Conservation (phyloP, 2,797 vertebrate species). For the Poecilia wingei region DNA sequence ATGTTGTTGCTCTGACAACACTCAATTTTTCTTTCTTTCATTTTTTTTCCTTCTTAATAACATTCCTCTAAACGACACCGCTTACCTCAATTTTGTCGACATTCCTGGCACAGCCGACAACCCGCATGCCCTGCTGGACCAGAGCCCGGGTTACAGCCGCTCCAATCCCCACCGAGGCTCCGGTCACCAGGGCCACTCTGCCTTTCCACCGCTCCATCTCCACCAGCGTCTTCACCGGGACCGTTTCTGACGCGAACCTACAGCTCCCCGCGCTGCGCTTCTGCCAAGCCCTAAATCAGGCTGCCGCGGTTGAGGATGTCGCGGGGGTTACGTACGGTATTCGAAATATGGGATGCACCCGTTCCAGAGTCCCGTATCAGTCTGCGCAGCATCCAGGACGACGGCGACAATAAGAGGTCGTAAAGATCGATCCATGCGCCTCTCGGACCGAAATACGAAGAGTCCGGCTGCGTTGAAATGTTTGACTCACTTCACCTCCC, state of each 20-base stretch:
- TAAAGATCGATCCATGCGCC: slow-evolving; percentile 67
- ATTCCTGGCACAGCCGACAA: slow-evolving; percentile 92
- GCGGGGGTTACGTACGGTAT: neutral
- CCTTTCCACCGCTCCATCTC: slow-evolving; percentile 93
- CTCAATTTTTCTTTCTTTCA: no score
- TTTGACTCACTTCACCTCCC: slow-evolving; percentile 68
- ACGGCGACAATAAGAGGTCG: slow-evolving; percentile 32
- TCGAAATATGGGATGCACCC: slow-evolving; percentile 36
- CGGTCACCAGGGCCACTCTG: slow-evolving; percentile 93
- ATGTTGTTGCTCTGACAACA: slow-evolving; percentile 24
- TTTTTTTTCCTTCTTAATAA: neutral
- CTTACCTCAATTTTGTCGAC: slow-evolving; percentile 94
- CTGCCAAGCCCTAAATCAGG: neutral
- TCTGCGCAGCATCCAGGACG: slow-evolving; percentile 63
- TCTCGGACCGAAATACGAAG: slow-evolving; percentile 71
- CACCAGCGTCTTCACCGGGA: slow-evolving; percentile 80
- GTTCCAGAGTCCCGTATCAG: slow-evolving; percentile 25
- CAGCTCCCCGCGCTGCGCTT: slow-evolving; percentile 10
- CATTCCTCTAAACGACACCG: neutral
- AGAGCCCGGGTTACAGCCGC: slow-evolving; percentile 91
- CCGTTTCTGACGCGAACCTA: slow-evolving; percentile 1
- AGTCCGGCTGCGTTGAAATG: slow-evolving; percentile 32
- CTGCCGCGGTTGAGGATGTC: neutral
- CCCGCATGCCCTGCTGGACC: slow-evolving; percentile 93
- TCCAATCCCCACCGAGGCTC: slow-evolving; percentile 93